A percentile compares a stretch with the other conserved stretches of the same genome.
Conservation (phyloP, 2,888 invertebrate species). For the Drosophila tripunctata region DNA sequence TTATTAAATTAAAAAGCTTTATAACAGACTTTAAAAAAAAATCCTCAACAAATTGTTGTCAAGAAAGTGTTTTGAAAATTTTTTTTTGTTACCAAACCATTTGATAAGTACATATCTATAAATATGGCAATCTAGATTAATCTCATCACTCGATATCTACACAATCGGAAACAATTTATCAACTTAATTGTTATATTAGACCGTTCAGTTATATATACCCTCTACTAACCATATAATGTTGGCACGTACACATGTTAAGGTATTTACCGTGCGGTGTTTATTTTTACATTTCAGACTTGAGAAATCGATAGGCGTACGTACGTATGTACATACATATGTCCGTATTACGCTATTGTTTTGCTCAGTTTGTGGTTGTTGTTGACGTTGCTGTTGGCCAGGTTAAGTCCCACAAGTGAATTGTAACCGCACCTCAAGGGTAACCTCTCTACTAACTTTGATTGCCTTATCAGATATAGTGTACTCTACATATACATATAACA, state of each 20-base stretch:
- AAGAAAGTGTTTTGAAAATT: too few relatives aligned
- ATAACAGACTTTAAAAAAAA: too few relatives aligned
- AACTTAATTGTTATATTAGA: slow-evolving; percentile 8
- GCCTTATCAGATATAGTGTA: slow-evolving; percentile 14
- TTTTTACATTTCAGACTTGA: slow-evolving; percentile 10
- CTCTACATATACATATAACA: background rate
- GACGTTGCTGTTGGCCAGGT: slow-evolving; percentile 10
- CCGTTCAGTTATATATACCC: slow-evolving; percentile 11
- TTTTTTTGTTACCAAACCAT: too few relatives aligned
- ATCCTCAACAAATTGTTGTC: too few relatives aligned
- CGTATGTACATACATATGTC: background rate
- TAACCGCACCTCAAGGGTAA: slow-evolving; percentile 14
- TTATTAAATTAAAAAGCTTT: too few relatives aligned
- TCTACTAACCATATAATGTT: slow-evolving; percentile 15
- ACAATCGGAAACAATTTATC: slow-evolving; percentile 9
- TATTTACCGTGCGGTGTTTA: slow-evolving; percentile 3
- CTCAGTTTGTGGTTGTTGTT: background rate
- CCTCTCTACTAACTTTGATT: slow-evolving; percentile 24
- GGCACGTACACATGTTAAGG: slow-evolving; percentile 2
- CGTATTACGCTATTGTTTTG: slow-evolving; percentile 3
- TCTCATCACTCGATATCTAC: background rate
- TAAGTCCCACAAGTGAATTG: slow-evolving; percentile 7
- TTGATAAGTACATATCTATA: slow-evolving; percentile 1
- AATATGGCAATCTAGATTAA: background rate
- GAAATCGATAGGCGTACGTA: slow-evolving; percentile 30